Conservation (phyloP, 2,113 vertebrate species). For the Gallinago undulata region DNA sequence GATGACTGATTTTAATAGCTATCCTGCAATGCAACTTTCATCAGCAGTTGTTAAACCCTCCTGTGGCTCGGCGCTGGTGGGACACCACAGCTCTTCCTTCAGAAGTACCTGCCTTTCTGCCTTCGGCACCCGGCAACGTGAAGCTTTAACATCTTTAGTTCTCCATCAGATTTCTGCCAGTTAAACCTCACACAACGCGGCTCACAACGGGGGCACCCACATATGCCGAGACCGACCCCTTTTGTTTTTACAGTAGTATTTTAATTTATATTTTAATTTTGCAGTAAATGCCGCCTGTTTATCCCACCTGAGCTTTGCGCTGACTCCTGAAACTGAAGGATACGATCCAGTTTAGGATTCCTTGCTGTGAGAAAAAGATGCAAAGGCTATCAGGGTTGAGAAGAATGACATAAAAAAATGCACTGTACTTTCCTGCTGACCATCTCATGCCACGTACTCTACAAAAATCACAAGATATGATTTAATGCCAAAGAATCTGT, state of each 20-base stretch:
- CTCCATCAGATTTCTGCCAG: background rate
- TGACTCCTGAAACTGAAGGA: background rate
- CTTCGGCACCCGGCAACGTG: background rate
- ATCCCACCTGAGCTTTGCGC: background rate
- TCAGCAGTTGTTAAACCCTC: background rate
- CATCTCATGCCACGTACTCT: background rate
- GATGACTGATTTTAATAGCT: constrained; percentile 29
- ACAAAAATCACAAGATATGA: background rate
- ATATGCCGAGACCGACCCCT: background rate
- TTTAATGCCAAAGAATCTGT: background rate
- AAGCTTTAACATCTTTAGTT: background rate
- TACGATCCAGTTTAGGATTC: background rate
- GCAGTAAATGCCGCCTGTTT: background rate
- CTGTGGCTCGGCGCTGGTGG: background rate
- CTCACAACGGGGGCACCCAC: background rate
- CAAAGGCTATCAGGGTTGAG: background rate
- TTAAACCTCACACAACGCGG: background rate
- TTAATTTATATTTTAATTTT: background rate
- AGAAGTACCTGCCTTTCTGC: background rate
- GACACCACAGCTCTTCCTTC: background rate
- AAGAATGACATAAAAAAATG: background rate
- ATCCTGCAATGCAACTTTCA: background rate
- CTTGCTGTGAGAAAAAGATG: background rate
- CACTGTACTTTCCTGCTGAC: background rate
- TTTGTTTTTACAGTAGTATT: background rate